Percentiles rank a stretch among this genome's conserved stretches.
Evolutionary conservation across 1,140 invertebrate genomes (phyloP).

Genomic region (Diachasma alloeum): DNA sequence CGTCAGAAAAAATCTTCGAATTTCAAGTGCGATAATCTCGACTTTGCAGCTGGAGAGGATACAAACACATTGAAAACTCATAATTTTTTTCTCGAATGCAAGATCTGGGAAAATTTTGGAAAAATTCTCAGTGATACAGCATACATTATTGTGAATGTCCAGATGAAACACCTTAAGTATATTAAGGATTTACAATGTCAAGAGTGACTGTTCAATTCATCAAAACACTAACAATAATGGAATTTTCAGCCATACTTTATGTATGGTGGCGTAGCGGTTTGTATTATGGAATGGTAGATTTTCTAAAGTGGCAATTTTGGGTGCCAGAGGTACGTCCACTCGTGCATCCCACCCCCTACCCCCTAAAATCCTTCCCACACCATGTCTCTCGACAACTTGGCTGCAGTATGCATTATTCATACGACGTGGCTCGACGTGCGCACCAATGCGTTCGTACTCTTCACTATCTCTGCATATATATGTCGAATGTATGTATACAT

Average conservation of each 20-base stretch:
- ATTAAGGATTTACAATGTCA: too few species aligned
- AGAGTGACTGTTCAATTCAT: too few species aligned
- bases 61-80: too few species aligned
- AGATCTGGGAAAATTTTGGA: too few species aligned
- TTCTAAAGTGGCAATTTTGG: conserved; percentile 29
- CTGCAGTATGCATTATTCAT: conserved; percentile 8
- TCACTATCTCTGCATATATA: conserved; percentile 7
- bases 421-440: background rate
- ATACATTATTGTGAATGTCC: too few species aligned
- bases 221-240: background rate
- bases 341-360: conserved; percentile 9
- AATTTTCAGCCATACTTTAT: background rate
- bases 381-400: conserved; percentile 4
- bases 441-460: conserved; percentile 7
- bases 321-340: conserved; percentile 20
- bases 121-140: too few species aligned
- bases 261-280: background rate
- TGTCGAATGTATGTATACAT: background rate
- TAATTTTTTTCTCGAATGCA: too few species aligned
- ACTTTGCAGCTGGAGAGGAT: too few species aligned
- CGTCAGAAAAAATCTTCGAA: too few species aligned
- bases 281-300: conserved; percentile 12
- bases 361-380: background rate
- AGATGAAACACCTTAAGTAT: too few species aligned
- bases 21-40: too few species aligned